Conservation (phyloP, 2,888 invertebrate species). For the Buathra laborator region DNA sequence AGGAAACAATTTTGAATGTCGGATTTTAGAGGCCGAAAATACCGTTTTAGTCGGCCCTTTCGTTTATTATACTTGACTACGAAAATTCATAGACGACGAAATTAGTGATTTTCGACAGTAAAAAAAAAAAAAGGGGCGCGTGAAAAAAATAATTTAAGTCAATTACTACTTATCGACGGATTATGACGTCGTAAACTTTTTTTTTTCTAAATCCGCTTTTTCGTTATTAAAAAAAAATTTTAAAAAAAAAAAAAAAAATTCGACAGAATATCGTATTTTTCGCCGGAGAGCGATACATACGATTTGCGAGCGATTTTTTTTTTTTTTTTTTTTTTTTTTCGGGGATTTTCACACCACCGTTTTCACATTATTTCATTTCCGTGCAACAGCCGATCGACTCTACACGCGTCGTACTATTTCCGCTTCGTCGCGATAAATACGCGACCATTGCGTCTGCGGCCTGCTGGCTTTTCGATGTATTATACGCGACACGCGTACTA, state of each 20-base stretch:
- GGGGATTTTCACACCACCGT: background rate
- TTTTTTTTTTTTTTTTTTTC: background rate
- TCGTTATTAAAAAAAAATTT: background rate
- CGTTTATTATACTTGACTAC: background rate
- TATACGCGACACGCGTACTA: background rate
- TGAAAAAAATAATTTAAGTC: background rate
- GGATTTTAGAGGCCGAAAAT: background rate
- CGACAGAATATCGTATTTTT: background rate
- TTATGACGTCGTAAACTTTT: background rate
- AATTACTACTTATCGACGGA: background rate
- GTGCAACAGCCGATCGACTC: slow-evolving; percentile 7
- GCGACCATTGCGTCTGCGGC: slow-evolving; percentile 30
- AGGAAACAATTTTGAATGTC: background rate
- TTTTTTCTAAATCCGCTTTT: background rate
- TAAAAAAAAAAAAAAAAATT: background rate
- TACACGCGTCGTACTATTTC: slow-evolving; percentile 31
- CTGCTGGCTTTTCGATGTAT: background rate
- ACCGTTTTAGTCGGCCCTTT: background rate
- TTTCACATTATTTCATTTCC: slow-evolving; percentile 31
- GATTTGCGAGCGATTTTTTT: background rate
- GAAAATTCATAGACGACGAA: background rate
- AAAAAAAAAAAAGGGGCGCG: background rate
- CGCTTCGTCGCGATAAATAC: slow-evolving; percentile 49
- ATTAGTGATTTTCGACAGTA: background rate
- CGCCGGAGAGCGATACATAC: too few relatives aligned